These are phyloP conservation scores for Phragmatobia fuliginosa DNA, from an alignment of 2,888 invertebrate genomes.

Conservation along the genomic window DNA sequence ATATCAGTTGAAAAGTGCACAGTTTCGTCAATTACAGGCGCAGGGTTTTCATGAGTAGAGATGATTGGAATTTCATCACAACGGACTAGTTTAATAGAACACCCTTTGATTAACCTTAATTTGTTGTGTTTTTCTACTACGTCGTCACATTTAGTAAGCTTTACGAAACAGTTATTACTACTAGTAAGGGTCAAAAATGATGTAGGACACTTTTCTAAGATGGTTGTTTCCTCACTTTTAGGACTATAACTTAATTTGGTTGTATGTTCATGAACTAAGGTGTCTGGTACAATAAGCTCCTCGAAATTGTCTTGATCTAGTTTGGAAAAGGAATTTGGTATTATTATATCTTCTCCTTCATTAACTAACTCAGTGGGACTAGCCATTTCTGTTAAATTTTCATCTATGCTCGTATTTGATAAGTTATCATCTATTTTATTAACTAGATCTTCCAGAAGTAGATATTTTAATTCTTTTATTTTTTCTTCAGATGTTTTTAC, in stretches of 20 bases:
- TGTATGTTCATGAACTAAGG: neutral
- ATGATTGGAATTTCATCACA: constrained; percentile 53
- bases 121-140: constrained; percentile 57
- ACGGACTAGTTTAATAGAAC: constrained; percentile 61
- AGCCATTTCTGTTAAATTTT: neutral
- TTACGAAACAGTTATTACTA: constrained; percentile 55
- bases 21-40: constrained; percentile 1
- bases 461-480: constrained; percentile 57
- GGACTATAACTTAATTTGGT: neutral
- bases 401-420: neutral
- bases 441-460: constrained; percentile 60
- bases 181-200: neutral
- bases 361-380: neutral
- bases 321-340: neutral
- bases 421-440: constrained; percentile 19
- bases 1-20: neutral
- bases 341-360: constrained; percentile 13
- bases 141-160: constrained; percentile 63
- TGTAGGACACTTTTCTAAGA: neutral
- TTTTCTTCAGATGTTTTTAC: constrained; percentile 33
- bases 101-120: constrained; percentile 52
- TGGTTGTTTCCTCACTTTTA: neutral
- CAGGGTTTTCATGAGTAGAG: neutral
- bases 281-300: constrained; percentile 9
- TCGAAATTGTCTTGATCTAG: neutral